These are phyloP conservation scores for Talpa occidentalis DNA, from an alignment of 2,113 vertebrate species.

Conservation along the genomic window DNA sequence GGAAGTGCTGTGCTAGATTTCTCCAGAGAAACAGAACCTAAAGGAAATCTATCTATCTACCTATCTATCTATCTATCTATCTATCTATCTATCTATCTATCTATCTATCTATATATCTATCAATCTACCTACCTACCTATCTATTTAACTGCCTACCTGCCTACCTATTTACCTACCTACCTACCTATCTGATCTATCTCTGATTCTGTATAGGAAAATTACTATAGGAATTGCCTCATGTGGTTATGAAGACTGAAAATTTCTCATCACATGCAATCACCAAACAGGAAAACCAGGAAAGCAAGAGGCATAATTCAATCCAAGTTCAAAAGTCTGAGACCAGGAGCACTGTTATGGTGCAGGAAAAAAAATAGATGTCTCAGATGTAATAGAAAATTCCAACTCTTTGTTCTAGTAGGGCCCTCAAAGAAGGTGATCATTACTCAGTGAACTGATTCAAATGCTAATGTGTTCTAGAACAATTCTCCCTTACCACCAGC, in stretches of 20 bases:
- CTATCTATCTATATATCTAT: background rate
- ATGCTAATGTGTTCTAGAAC: background rate
- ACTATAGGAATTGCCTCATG: background rate
- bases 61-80: background rate
- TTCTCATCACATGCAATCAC: background rate
- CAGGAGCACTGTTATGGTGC: background rate
- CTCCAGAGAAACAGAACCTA: background rate
- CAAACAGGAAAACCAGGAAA: background rate
- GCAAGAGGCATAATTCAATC: background rate
- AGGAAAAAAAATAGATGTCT: background rate
- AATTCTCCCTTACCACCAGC: too few species aligned
- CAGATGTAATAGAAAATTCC: background rate
- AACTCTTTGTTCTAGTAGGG: background rate
- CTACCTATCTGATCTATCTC: background rate
- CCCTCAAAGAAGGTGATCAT: background rate
- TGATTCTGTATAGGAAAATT: background rate
- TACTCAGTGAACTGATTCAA: background rate
- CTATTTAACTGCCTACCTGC: background rate
- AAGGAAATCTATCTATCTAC: background rate
- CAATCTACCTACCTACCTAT: background rate
- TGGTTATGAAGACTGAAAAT: background rate
- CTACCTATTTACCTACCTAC: background rate
- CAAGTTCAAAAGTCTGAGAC: background rate
- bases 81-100: background rate
- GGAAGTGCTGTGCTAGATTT: background rate